Evolutionary conservation across 2,113 vertebrate genomes (phyloP), one percentile per base, ranked within the genome.

Genomic region (Leptobrachium ailaonicum): DNA sequence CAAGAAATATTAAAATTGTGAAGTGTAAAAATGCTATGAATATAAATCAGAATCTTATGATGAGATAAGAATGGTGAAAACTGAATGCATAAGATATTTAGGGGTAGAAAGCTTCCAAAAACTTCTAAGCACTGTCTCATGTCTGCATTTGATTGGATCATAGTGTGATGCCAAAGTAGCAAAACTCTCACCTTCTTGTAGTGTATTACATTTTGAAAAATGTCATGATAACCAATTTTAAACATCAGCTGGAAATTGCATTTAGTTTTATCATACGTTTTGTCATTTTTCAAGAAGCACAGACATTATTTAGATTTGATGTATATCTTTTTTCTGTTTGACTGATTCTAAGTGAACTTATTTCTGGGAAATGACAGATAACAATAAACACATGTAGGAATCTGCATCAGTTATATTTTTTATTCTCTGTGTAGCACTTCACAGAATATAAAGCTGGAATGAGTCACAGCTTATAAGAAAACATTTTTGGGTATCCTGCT

Each of bases 211-310:
- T 78, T 81, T 81, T 81, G 71, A 81, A 81, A 81, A 69, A 81
- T 81, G 79, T 81, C 79, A 81, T 81, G 79, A 81, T 81, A 81
- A 74, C 64, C 72, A 81, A 81, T 81, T 81, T 81, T 81, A 75
- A 81, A 81, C 79, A 81, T 81, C 79, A 81, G 79, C 79, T 74
- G 79, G 79, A 81, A 81, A 81, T 81, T 81, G 72, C 79, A 81
- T 81, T 81, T 75, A 74, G 72, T 81, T 75, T 81, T 81, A 81
- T 81, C 79, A 75, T 41, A 44, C 50, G 73, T 74, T 69, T 75
- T 75, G 72, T 75, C 79, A 81, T 81, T 81, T 81, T 69, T 81
- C 79, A 74, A 62, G 72, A 81, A 81, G 79, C 66, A 62, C 72
- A 60, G 72, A 75, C 79, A 47, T 74, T 80, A 80, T 80, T 80